phyloP scores from a whole-genome alignment of 2,888 invertebrate species.

The Tinea trinotella region DNA sequence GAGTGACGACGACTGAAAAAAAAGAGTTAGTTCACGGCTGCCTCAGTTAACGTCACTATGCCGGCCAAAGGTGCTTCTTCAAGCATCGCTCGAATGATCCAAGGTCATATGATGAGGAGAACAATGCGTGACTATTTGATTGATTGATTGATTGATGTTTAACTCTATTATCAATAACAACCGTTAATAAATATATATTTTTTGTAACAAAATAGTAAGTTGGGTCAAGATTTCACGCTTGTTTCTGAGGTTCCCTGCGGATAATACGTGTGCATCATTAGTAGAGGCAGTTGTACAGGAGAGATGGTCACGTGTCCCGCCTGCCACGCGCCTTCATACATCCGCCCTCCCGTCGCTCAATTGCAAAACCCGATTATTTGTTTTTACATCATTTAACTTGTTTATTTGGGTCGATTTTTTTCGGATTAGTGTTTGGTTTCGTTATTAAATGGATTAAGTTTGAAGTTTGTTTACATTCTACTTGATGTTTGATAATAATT shows the following conservation, averaged over 20 bases:
- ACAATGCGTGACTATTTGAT: too few species aligned
- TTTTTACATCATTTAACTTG: slow-evolving; percentile 63
- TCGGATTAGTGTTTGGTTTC: slow-evolving; percentile 26
- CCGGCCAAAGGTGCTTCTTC: too few species aligned
- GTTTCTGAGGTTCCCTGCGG: slow-evolving; percentile 9
- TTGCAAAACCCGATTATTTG: slow-evolving; percentile 41
- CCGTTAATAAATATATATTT: too few species aligned
- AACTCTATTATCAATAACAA: too few species aligned
- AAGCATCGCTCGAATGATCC: too few species aligned
- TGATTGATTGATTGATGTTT: too few species aligned
- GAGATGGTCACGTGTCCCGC: slow-evolving; percentile 21
- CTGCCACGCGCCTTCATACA: slow-evolving; percentile 18
- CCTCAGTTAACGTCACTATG: too few species aligned
- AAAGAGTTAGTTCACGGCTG: too few species aligned
- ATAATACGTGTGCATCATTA: background rate
- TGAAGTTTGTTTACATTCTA: background rate
- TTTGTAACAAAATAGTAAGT: background rate
- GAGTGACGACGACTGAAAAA: too few species aligned
- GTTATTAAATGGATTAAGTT: slow-evolving; percentile 24
- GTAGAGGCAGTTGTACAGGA: slow-evolving; percentile 16
- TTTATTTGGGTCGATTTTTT: slow-evolving; percentile 38
- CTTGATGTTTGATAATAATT: background rate
- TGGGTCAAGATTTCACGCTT: slow-evolving; percentile 5
- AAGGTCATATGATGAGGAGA: too few species aligned
- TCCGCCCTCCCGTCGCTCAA: slow-evolving; percentile 10